Conservation (phyloP, 2,113 vertebrate genomes). For the Cebus imitator region DNA sequence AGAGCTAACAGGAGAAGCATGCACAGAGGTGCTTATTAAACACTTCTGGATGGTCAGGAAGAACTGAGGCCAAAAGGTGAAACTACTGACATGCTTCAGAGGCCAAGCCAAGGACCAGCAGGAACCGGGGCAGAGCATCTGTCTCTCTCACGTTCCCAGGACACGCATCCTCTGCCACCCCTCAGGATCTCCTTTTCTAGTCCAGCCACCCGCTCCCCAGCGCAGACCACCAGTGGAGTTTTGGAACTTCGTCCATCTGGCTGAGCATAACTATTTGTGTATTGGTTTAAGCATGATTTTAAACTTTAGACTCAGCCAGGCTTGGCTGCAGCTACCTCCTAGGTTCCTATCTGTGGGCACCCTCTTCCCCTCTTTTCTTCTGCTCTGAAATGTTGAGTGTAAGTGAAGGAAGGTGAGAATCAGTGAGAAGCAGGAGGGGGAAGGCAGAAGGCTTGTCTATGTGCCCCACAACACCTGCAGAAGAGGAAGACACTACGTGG, state of each 20-base stretch:
- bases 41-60: background rate
- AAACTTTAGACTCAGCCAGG: background rate
- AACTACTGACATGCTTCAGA: background rate
- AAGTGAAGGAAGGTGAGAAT: background rate
- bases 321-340: background rate
- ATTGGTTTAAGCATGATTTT: background rate
- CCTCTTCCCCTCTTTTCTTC: background rate
- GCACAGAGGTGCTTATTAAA: accelerated
- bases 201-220: accelerated
- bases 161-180: accelerated
- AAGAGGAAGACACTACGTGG: accelerated
- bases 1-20: accelerated
- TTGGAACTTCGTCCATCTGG: background rate
- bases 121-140: background rate
- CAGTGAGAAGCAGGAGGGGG: background rate
- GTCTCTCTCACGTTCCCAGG: accelerated
- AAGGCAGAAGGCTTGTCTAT: background rate
- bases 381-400: background rate
- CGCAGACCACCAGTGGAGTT: no score
- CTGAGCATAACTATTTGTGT: no score
- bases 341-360: accelerated
- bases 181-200: no score
- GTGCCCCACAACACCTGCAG: background rate
- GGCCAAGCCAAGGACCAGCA: background rate
- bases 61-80: background rate